Conservation (phyloP, 2,888 invertebrate genomes). For the Troides oblongomaculatus region DNA sequence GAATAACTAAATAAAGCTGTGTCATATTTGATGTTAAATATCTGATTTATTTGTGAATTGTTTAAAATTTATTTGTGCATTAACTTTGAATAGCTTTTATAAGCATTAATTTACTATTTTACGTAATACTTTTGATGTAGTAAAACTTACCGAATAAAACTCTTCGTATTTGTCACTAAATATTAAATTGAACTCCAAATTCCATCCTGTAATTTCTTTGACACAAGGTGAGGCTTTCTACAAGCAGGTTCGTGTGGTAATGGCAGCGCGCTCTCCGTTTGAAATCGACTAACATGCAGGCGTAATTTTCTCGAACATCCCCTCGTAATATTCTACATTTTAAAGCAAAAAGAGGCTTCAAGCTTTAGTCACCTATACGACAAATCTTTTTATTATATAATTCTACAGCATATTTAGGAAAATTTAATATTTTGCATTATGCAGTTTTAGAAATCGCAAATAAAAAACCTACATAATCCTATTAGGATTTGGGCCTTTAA, state of each 20-base stretch:
- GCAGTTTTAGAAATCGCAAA: too few species aligned
- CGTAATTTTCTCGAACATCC: slow-evolving; percentile 48
- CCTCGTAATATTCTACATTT: slow-evolving; percentile 22
- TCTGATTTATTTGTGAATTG: too few species aligned
- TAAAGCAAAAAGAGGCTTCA: slow-evolving; percentile 23
- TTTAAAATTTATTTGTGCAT: too few species aligned
- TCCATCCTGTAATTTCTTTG: slow-evolving; percentile 34
- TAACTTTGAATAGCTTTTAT: too few species aligned
- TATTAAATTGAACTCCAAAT: slow-evolving; percentile 15
- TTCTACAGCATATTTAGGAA: not conserved
- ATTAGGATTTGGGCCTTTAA: too few species aligned
- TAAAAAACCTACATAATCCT: too few species aligned
- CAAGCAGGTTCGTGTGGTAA: slow-evolving; percentile 37
- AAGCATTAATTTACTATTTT: too few species aligned
- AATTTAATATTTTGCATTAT: not conserved
- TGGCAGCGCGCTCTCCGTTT: slow-evolving; percentile 43
- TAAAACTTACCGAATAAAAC: slow-evolving; percentile 21
- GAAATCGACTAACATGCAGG: slow-evolving; percentile 46
- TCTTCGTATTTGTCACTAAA: slow-evolving; percentile 12
- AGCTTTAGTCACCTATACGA: slow-evolving; percentile 8
- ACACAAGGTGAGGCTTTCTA: slow-evolving; percentile 32
- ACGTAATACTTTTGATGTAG: not conserved
- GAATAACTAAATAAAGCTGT: too few species aligned
- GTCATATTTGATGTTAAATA: too few species aligned
- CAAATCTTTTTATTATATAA: slow-evolving; percentile 28